Conservation (phyloP, 2,888 invertebrate genomes). For the Oscheius sp. region DNA sequence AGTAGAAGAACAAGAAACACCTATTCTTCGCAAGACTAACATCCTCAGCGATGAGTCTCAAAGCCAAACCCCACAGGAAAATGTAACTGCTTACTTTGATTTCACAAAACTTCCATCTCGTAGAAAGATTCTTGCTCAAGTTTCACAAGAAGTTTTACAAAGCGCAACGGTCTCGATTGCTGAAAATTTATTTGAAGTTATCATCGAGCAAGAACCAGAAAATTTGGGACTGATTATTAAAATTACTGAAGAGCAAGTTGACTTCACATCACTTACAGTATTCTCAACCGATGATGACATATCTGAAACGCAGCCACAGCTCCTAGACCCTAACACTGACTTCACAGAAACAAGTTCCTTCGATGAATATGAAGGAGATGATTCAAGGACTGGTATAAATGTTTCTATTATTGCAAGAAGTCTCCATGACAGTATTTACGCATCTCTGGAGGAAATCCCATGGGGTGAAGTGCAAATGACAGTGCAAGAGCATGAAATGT, state of each 20-base stretch:
- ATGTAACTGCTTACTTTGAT: background rate
- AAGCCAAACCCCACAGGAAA: background rate
- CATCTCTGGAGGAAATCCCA: slow-evolving; percentile 65
- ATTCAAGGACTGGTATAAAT: slow-evolving; percentile 51
- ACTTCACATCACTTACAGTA: slow-evolving; percentile 52
- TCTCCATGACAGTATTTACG: slow-evolving; percentile 62
- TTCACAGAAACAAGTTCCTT: slow-evolving; percentile 33
- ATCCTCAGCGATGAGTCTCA: slow-evolving; percentile 55
- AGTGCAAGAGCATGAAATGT: slow-evolving; percentile 45
- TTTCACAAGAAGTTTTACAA: slow-evolving; percentile 35
- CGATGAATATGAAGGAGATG: slow-evolving; percentile 35
- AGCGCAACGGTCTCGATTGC: slow-evolving; percentile 40
- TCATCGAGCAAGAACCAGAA: slow-evolving; percentile 55
- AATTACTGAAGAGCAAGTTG: slow-evolving; percentile 52
- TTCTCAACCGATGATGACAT: slow-evolving; percentile 38
- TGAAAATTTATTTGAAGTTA: slow-evolving; percentile 55
- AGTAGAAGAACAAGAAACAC: slow-evolving; percentile 29
- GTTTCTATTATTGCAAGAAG: slow-evolving; percentile 66
- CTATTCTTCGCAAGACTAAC: slow-evolving; percentile 56
- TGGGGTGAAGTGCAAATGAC: slow-evolving; percentile 66
- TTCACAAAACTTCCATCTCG: background rate
- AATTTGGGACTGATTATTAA: slow-evolving; percentile 44
- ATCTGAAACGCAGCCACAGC: background rate
- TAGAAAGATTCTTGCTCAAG: slow-evolving; percentile 17
- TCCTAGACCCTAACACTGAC: slow-evolving; percentile 9